These are phyloP conservation scores for Gopherus evgoodei DNA, from an alignment of 2,113 vertebrate species.

Conservation along the genomic window DNA sequence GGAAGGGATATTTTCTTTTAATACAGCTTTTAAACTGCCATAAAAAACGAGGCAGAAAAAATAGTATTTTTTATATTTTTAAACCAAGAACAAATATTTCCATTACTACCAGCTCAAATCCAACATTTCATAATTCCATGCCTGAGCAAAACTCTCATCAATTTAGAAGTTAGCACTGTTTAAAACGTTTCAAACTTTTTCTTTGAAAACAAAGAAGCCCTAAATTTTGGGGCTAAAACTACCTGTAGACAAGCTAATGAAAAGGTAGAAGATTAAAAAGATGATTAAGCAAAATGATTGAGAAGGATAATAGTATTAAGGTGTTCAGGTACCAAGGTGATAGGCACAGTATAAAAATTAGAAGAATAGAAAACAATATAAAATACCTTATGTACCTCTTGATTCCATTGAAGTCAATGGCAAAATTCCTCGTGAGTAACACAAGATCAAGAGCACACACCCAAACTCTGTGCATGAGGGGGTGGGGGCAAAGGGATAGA, in stretches of 20 bases:
- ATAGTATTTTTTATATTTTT: neutral
- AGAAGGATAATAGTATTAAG: neutral
- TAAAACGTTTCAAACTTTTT: neutral
- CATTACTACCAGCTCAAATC: neutral
- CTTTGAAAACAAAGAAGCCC: neutral
- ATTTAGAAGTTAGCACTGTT: neutral
- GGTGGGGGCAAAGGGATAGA: rapidly evolving
- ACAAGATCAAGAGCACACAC: rapidly evolving
- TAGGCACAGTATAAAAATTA: rapidly evolving
- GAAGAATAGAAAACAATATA: neutral
- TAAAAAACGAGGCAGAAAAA: neutral
- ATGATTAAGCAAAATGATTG: conserved; percentile 11
- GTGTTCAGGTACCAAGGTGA: neutral
- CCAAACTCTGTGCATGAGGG: rapidly evolving
- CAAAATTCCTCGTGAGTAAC: rapidly evolving
- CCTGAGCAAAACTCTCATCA: neutral
- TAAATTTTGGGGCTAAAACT: neutral
- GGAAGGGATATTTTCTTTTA: too few relatives aligned
- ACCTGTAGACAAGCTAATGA: neutral
- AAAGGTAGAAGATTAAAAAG: neutral
- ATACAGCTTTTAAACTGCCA: neutral
- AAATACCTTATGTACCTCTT: neutral
- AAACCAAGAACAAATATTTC: neutral
- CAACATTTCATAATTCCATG: neutral
- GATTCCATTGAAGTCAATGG: neutral